Conservation (phyloP, 2,888 invertebrate species). For the Harpalus rufipes region DNA sequence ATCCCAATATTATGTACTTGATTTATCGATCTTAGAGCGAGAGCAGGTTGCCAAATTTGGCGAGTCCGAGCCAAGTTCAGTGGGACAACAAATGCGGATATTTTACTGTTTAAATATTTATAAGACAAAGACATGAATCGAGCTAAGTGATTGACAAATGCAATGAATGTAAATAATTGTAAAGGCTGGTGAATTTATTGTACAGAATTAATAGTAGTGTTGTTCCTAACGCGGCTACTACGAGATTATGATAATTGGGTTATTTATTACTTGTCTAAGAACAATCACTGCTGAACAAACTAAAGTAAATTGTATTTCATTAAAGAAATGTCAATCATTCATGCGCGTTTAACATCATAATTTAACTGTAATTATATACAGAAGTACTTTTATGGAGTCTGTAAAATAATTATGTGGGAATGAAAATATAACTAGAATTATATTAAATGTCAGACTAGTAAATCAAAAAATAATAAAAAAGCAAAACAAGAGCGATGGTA, state of each 20-base stretch:
- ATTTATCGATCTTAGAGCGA: neutral
- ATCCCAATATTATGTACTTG: conserved; percentile 4
- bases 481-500: too few relatives aligned
- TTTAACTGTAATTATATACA: neutral
- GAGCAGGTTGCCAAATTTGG: conserved; percentile 32
- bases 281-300: conserved; percentile 27
- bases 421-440: too few relatives aligned
- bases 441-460: too few relatives aligned
- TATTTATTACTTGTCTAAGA: conserved; percentile 30
- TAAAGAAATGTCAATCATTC: conserved; percentile 1
- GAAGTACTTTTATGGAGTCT: too few relatives aligned
- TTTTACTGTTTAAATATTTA: conserved; percentile 42
- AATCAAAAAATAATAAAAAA: too few relatives aligned
- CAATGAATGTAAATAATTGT: conserved; percentile 43
- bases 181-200: conserved; percentile 36
- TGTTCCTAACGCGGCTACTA: conserved; percentile 28
- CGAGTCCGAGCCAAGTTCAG: conserved; percentile 21
- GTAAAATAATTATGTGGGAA: too few relatives aligned
- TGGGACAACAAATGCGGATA: conserved; percentile 39
- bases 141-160: conserved; percentile 30
- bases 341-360: conserved; percentile 3
- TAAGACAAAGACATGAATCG: conserved; percentile 21
- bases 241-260: conserved; percentile 21
- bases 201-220: conserved; percentile 10
- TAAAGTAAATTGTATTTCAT: neutral